Evolutionary conservation across 1,140 invertebrate genomes (phyloP).

Genomic region (Anagrus nilaparvatae): DNA sequence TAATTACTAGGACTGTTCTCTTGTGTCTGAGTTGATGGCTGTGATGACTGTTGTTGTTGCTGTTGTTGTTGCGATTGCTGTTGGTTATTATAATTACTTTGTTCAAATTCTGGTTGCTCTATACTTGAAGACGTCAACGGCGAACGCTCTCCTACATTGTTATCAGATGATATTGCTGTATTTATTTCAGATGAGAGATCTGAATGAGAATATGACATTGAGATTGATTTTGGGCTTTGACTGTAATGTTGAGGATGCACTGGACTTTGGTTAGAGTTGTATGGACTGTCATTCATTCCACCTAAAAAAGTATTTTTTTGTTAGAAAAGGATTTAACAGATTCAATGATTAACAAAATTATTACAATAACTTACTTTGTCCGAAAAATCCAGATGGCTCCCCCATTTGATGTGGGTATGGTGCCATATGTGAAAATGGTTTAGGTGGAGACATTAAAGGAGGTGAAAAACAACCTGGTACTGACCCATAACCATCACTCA

Average conservation of each 20-base stretch:
- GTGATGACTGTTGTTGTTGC: conserved; percentile 41
- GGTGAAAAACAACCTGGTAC: conserved; percentile 48
- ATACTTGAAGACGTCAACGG: conserved; percentile 51
- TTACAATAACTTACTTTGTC: too few species aligned
- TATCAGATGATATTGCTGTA: conserved; percentile 63
- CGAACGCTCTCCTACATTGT: conserved; percentile 45
- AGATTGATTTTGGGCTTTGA: conserved; percentile 49
- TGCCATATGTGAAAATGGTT: conserved; percentile 38
- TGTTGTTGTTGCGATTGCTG: conserved; percentile 35
- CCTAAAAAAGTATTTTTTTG: too few species aligned
- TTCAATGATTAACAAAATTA: too few species aligned
- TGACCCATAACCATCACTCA: conserved; percentile 30
- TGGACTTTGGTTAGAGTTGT: conserved; percentile 39
- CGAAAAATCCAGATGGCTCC: conserved; percentile 30
- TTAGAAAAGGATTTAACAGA: too few species aligned
- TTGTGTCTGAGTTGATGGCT: too few species aligned
- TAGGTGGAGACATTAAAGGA: conserved; percentile 36
- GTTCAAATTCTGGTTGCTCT: conserved; percentile 67
- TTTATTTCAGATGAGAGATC: conserved; percentile 68
- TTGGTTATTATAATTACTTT: too few species aligned
- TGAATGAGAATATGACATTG: conserved; percentile 57
- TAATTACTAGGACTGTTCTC: too few species aligned
- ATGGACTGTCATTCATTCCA: conserved; percentile 33
- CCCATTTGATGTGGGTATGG: conserved; percentile 32
- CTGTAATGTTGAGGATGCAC: conserved; percentile 44